Conservation (phyloP, 2,113 vertebrate genomes). For the Prunella himalayana region DNA sequence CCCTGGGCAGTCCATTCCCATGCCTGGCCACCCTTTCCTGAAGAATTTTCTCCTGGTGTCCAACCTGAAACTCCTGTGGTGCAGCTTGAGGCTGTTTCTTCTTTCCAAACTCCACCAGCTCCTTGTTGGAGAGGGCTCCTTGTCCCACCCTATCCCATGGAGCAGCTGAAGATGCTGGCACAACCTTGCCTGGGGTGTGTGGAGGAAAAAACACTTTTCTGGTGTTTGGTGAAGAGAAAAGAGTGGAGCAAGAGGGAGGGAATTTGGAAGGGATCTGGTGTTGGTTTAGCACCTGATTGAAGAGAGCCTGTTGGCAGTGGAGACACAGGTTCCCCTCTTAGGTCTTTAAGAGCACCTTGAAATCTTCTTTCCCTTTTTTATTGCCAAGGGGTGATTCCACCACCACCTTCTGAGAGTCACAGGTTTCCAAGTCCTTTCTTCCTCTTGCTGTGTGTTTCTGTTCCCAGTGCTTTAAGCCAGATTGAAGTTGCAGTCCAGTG, state of each 20-base stretch:
- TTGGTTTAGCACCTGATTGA: background rate
- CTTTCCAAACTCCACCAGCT: background rate
- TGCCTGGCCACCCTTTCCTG: background rate
- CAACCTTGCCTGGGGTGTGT: background rate
- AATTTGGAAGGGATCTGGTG: background rate
- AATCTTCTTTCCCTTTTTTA: background rate
- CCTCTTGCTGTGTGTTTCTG: background rate
- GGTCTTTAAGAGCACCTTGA: background rate
- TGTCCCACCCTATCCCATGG: fast-evolving
- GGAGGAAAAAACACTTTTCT: background rate
- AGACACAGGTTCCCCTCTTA: background rate
- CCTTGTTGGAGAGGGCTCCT: background rate
- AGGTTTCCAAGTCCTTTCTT: background rate
- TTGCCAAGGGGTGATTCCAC: background rate
- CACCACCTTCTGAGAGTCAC: background rate
- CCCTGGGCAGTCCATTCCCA: background rate
- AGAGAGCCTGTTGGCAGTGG: background rate
- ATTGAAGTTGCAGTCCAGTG: background rate
- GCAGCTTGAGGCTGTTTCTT: background rate
- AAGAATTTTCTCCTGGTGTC: background rate
- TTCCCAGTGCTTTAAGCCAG: background rate
- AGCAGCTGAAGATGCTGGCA: background rate
- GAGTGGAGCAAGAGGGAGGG: background rate
- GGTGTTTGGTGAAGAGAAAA: background rate
- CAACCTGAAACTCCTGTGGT: background rate